These are phyloP conservation scores for Austrofundulus limnaeus DNA, from an alignment of 2,113 vertebrate genomes.

Conservation along the genomic window DNA sequence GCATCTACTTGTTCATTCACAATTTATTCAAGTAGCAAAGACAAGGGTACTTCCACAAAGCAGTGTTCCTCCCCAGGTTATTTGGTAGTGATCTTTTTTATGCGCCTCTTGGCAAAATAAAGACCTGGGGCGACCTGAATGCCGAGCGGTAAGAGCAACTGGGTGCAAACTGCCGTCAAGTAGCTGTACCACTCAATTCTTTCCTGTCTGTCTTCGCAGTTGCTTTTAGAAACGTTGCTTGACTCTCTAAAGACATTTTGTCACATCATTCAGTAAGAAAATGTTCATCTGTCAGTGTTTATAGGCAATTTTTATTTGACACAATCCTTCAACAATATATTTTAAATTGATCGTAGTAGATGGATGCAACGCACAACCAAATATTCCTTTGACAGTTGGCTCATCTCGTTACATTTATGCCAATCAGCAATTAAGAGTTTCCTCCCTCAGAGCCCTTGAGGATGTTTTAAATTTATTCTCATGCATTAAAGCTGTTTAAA, in stretches of 20 bases:
- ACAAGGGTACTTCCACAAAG: conserved; percentile 39
- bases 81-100: conserved; percentile 39
- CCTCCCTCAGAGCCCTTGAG: conserved; percentile 51
- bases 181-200: neutral
- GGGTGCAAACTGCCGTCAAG: neutral
- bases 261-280: conserved; percentile 32
- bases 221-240: no score
- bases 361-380: conserved; percentile 16
- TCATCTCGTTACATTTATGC: conserved; percentile 61
- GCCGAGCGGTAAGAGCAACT: neutral
- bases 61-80: conserved; percentile 43
- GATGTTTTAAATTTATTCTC: conserved; percentile 49
- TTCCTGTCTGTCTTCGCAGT: neutral
- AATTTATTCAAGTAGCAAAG: conserved; percentile 45
- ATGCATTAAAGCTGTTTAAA: conserved; percentile 48
- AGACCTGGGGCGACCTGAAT: neutral
- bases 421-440: conserved; percentile 57
- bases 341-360: conserved; percentile 43
- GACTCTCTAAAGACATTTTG: neutral
- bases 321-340: conserved; percentile 22
- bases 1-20: conserved; percentile 43
- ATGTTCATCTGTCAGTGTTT: conserved; percentile 15
- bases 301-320: conserved; percentile 37
- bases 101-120: conserved; percentile 35
- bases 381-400: conserved; percentile 48